Base-by-base conservation (phyloP, 2,113 vertebrate genomes). In the Eudyptes chrysolophus region DNA sequence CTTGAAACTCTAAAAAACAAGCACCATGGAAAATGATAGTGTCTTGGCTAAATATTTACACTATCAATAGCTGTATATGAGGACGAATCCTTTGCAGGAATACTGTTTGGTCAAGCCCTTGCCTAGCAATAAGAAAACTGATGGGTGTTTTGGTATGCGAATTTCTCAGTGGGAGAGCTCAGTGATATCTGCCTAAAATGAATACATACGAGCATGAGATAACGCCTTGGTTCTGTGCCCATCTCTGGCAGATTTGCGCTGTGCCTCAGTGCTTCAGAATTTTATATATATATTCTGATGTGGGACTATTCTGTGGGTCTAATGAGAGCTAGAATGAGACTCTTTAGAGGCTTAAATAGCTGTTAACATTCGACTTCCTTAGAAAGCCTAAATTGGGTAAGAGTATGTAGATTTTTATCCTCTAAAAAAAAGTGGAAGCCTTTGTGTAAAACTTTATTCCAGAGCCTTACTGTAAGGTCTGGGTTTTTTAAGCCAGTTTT, bases 61-160 rank as follows among this genome's bases (percentile, higher is more conserved):
- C 38, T 93, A 34, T 90, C 93, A 88, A 46, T 92, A 89, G 42
- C 66, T 92, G 57, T 83, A 42, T 94, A 61, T 80, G 84, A 85
- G 74, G 64, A 69, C 2, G 7, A 89, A 91, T 94, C 65, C 60
- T 95, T 87, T 78, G 65, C 65, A 92, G 72, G 60, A 81, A n/a
- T 71, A 55, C 55, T 85, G 74, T 94, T 96, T 96, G 87, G 93
- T 93, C 94, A 96, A 97, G 69, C 36, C 61, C 89, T 94, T 93
- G 75, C 44, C 44, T 89, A 65, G 78, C 70, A 94, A 10, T 93
- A 85, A 69, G 57, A 96, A 92, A 94, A 94, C 78, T 54, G 64
- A 69, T 89, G 62, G 38, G 3, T 96, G 72, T 97, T 85, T 66
- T 92, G 87, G 58, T 93, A 80, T 66, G 72, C 0, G 5, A 87